Percentiles rank a stretch among this genome's conserved stretches.
Evolutionary conservation across 1,140 invertebrate species (phyloP).

Genomic region (Diplogasteroides magnus): DNA sequence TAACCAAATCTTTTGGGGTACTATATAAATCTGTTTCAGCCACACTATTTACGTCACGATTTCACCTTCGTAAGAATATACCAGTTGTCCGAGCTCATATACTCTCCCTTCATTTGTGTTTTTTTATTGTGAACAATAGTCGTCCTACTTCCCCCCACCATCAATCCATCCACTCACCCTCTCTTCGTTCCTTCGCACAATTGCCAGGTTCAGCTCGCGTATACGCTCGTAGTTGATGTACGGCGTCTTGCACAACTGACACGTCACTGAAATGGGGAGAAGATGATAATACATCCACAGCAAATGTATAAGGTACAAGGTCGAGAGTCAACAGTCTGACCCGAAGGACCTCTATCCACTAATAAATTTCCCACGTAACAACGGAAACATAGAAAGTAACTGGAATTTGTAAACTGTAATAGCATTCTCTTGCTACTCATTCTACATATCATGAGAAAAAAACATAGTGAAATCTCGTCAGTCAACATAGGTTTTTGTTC

Average conservation of each 20-base stretch:
- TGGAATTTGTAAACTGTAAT: too few species aligned
- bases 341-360: too few species aligned
- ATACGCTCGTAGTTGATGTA: slow-evolving; percentile 29
- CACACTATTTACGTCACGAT: too few species aligned
- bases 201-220: slow-evolving; percentile 26
- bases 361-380: too few species aligned
- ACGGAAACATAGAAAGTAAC: too few species aligned
- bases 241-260: slow-evolving; percentile 8
- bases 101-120: background rate
- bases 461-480: too few species aligned
- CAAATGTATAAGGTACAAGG: background rate
- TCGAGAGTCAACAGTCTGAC: background rate
- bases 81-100: too few species aligned
- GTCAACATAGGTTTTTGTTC: too few species aligned
- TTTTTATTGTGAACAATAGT: background rate
- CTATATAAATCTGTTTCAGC: too few species aligned
- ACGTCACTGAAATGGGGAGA: slow-evolving; percentile 10
- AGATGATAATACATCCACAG: background rate
- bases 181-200: background rate
- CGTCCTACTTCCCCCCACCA: background rate
- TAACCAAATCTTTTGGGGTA: too few species aligned
- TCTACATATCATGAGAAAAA: too few species aligned
- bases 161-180: background rate
- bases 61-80: background rate
- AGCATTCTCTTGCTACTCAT: too few species aligned